Conservation (phyloP, 2,113 vertebrate genomes). For the Chamaea fasciata region DNA sequence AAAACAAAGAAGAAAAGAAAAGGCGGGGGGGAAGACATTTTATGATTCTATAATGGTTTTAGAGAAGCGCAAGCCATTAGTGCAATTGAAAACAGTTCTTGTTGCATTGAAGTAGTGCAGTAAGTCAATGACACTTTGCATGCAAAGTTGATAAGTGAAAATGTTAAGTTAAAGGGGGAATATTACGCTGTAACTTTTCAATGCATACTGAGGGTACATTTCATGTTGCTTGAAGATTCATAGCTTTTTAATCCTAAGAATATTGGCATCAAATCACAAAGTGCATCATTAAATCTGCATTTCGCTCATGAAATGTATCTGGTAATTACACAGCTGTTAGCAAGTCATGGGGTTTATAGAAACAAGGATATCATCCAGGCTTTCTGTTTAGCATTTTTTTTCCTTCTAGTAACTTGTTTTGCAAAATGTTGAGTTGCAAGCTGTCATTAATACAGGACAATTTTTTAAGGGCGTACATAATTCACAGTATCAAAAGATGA, state of each 20-base stretch:
- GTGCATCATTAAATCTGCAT: background rate
- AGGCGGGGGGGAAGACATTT: background rate
- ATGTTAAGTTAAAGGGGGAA: background rate
- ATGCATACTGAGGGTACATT: background rate
- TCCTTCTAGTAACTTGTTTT: background rate
- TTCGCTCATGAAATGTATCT: background rate
- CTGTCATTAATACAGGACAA: background rate
- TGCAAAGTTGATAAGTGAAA: background rate
- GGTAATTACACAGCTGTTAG: background rate
- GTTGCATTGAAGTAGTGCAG: background rate
- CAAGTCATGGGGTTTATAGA: background rate
- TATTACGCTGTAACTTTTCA: background rate
- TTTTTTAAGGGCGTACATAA: accelerated
- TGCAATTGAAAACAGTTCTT: background rate
- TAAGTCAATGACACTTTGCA: background rate
- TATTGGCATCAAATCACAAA: background rate
- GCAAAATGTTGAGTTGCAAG: background rate
- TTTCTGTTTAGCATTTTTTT: background rate
- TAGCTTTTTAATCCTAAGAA: background rate
- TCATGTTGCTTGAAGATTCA: background rate
- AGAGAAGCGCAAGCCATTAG: background rate
- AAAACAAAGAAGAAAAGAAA: background rate
- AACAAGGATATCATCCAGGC: background rate
- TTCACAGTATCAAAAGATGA: background rate
- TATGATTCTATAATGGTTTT: background rate